These are phyloP conservation scores for Prenolepis imparis DNA, from an alignment of 2,888 invertebrate species.

Conservation along the genomic window DNA sequence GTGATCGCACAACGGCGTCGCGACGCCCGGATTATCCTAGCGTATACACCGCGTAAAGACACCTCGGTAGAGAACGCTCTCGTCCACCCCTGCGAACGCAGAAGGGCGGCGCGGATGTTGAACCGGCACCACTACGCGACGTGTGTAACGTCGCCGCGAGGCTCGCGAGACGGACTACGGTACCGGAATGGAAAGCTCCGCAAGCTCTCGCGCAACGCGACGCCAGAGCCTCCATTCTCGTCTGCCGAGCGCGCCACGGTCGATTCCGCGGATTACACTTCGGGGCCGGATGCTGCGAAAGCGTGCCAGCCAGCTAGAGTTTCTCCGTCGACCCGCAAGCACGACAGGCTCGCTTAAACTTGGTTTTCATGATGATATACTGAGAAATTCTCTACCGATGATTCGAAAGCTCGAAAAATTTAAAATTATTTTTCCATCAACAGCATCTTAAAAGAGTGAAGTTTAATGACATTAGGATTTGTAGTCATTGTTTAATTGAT, in stretches of 20 bases:
- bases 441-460: neutral
- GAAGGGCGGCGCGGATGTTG: constrained; percentile 41
- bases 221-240: constrained; percentile 79
- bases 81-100: constrained; percentile 40
- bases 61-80: neutral
- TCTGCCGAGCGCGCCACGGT: constrained; percentile 77
- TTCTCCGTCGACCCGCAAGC: constrained; percentile 1
- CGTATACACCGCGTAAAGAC: too few relatives aligned
- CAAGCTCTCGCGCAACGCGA: constrained; percentile 80
- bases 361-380: neutral
- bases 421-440: neutral
- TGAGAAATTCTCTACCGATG: too few relatives aligned
- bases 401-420: neutral
- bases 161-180: constrained; percentile 84
- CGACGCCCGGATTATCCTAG: neutral
- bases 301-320: constrained; percentile 7
- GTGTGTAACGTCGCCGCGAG: constrained; percentile 77
- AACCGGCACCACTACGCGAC: constrained; percentile 65
- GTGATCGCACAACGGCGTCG: neutral
- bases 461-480: neutral
- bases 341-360: constrained; percentile 19
- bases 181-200: constrained; percentile 81
- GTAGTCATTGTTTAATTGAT: neutral
- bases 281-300: constrained; percentile 26
- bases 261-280: constrained; percentile 81